Evolutionary conservation across 2,888 invertebrate genomes (phyloP), one percentile per base, ranked within the genome.

Genomic region (Nycteola revayana): DNA sequence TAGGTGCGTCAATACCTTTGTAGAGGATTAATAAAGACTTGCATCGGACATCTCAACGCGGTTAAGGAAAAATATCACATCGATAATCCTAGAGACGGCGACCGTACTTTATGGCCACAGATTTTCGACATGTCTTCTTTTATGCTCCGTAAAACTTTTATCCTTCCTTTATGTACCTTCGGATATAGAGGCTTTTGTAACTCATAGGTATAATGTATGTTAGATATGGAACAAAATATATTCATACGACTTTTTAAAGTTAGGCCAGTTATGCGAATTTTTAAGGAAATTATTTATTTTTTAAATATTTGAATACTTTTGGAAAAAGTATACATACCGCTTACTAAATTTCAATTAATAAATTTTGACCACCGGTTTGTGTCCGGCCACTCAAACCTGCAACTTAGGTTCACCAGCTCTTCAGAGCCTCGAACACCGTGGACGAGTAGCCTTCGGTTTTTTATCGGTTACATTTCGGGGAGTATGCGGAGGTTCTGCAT

Each of bases 141-240:
- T 78, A 78, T 75, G 71, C 65, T 71, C 49, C 69, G 70, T 79
- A 77, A 77, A 80, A 77, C 59, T 78, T 76, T 77, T 76, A 79
- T 80, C 61, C 62, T 47, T 55, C 38, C 51, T 67, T 63, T 66
- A 66, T 62, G 54, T 64, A 65, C 52, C 50, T 52, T 61, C 58
- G 56, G 54, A 66, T 61, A 60, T 14, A 14, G 50, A 35, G 47
- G 61, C 57, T 60, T 69, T 74, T 68, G 61, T 60, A 57, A 49
- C 58, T 57, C 55, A 33, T 49, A 53, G 51, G 42, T 47, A 60
- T 52, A 48, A 57, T 42, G 44, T 46, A 50, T 41, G 42, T 38
- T 55, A 49, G 44, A 51, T 45, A 50, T 41, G 36, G 33, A 37
- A 54, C 44, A 55, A 59, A 49, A 44, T 44, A 49, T 55, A 57